Base-by-base conservation (phyloP, 2,888 invertebrate species). In the Hanleya hanleyi region DNA sequence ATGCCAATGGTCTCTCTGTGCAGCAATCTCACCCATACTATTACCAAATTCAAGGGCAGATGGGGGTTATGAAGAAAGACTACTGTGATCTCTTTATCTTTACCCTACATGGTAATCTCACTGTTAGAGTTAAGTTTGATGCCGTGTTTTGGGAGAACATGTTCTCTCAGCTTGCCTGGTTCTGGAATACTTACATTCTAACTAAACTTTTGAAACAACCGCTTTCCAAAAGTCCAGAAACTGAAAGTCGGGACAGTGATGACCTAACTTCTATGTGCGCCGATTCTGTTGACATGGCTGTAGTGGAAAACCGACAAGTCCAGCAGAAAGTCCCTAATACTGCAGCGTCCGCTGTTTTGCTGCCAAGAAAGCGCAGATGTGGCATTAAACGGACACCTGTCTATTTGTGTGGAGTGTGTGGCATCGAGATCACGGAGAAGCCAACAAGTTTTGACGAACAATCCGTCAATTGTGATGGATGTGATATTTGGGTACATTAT, bases 11-110 rank as follows among this genome's bases (percentile, higher is more conserved):
- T 29, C 26, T 29, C 3, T 32, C 1, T 66, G 32, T 70, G 1
- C 65, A 70, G 37, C 49, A 66, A 22, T 29, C 36, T 18, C 70
- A 50, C 29, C 61, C n/a, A 69, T 69, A 69, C 32, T 69, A 69
- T 35, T 32, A 38, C 18, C 69, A 62, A 41, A 65, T 70, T 18
- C 70, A 70, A 37, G n/a, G 64, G 18, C 66, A 50, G n/a, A 66
- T 70, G 70, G 26, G 50, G n/a, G 70, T 70, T 5, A 22, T 22
- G n/a, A 62, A 41, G 12, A 4, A 37, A 22, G 38, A 5, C 26
- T 69, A 22, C 18, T 65, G 70, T 66, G 70, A 70, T 26, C 35
- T 70, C 26, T 22, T 70, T 49, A 41, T 67, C 9, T 71, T 36
- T 26, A 71, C 61, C 18, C 47, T 37, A 35, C 37, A 67, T 36